phyloP scores from a whole-genome alignment of 2,888 invertebrate species.

The Smittia aterrima region DNA sequence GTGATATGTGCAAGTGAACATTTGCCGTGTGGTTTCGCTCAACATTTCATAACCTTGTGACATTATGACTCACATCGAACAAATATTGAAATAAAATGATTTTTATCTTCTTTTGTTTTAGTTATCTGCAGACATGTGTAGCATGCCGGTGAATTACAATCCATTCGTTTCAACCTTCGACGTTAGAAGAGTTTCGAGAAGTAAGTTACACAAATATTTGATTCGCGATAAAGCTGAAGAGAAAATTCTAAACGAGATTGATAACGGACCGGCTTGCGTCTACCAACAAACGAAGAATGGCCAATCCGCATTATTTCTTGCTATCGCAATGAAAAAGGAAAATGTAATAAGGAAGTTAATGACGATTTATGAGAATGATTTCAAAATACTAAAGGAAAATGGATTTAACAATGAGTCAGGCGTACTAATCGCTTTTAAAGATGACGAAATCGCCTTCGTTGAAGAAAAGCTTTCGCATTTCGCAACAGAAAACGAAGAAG shows the following conservation, averaged over 20 bases:
- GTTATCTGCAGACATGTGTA: neutral
- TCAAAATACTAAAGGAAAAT: neutral
- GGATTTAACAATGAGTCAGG: neutral
- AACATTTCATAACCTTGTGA: neutral
- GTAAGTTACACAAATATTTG: slow-evolving; percentile 5
- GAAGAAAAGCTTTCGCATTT: neutral
- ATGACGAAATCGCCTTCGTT: neutral
- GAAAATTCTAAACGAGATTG: neutral
- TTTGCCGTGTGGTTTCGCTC: no score
- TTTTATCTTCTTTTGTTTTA: no score
- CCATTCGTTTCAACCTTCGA: neutral
- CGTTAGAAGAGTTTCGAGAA: neutral
- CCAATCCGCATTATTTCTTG: neutral
- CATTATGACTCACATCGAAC: neutral
- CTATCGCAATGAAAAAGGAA: neutral
- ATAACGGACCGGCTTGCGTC: neutral
- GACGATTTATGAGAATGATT: neutral
- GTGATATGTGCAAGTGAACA: no score
- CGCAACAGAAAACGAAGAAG: neutral
- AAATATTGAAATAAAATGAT: neutral
- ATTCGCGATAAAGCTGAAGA: neutral
- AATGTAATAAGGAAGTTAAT: neutral
- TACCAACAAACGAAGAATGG: slow-evolving; percentile 1
- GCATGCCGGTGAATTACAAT: neutral
- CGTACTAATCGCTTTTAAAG: neutral